Evolutionary conservation across 1,140 invertebrate genomes (phyloP).

Genomic region (Drosophila pandora): DNA sequence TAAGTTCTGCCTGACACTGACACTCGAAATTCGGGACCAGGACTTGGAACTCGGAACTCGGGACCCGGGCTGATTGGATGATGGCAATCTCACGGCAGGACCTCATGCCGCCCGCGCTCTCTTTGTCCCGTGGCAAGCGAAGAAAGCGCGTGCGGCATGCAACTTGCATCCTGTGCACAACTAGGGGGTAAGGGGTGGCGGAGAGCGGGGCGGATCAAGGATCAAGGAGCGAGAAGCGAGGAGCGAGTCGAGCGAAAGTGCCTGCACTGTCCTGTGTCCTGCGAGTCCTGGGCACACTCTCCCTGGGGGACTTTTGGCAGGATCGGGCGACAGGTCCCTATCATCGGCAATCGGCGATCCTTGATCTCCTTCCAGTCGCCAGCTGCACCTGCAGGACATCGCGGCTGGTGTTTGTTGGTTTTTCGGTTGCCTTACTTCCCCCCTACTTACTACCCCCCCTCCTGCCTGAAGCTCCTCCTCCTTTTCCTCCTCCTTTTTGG

Average conservation of each 20-base stretch:
- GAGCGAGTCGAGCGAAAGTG: conserved; percentile 38
- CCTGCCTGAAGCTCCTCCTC: neutral
- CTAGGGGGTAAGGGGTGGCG: neutral
- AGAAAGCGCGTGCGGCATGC: conserved; percentile 70
- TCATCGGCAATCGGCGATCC: conserved; percentile 49
- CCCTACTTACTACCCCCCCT: too few species aligned
- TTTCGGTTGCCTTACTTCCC: neutral
- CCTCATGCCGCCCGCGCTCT: conserved; percentile 2
- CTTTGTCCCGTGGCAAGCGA: conserved; percentile 3
- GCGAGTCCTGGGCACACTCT: conserved; percentile 27
- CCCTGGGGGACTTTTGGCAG: conserved; percentile 10
- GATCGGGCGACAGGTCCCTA: conserved; percentile 33
- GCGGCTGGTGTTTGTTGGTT: conserved; percentile 37
- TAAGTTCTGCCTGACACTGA: conserved; percentile 50
- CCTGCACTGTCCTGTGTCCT: conserved; percentile 2
- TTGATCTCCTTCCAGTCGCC: conserved; percentile 44
- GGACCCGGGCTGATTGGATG: conserved; percentile 65
- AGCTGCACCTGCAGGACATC: conserved; percentile 64
- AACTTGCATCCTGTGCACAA: conserved; percentile 43
- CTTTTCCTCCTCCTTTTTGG: conserved; percentile 7
- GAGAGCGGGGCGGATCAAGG: neutral
- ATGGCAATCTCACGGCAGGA: conserved; percentile 65
- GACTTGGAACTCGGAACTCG: conserved; percentile 5
- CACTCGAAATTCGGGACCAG: conserved; percentile 7
- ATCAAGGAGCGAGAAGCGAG: too few species aligned